Conservation (phyloP, 2,888 invertebrate genomes). For the Meliscaeva auricollis region DNA sequence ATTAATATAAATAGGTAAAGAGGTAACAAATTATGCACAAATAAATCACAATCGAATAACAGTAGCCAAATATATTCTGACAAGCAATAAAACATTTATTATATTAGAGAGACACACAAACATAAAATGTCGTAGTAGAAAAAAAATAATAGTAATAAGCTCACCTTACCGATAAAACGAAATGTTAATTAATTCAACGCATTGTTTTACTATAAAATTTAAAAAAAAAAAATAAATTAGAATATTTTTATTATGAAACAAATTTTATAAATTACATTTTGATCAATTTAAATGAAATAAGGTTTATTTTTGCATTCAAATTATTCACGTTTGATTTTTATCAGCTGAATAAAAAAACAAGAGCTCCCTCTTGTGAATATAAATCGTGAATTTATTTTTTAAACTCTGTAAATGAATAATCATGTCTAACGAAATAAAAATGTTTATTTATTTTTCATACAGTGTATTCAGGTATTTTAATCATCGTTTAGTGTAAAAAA, state of each 20-base stretch:
- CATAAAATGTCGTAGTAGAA: not conserved
- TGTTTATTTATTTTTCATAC: too few species aligned
- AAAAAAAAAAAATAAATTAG: not conserved
- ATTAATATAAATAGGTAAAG: not conserved
- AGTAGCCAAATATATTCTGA: slow-evolving; percentile 28
- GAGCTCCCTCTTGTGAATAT: not conserved
- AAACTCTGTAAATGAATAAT: too few species aligned
- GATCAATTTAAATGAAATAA: slow-evolving; percentile 1
- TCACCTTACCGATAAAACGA: not conserved
- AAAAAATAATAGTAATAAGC: not conserved
- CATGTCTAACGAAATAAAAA: too few species aligned
- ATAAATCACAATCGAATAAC: slow-evolving; percentile 31
- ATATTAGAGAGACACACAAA: slow-evolving; percentile 3
- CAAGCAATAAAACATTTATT: slow-evolving; percentile 40
- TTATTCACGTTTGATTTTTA: too few species aligned
- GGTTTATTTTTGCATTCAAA: not conserved
- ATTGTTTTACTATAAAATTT: not conserved
- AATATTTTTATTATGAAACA: not conserved
- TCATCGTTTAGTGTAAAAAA: not conserved
- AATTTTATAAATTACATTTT: not conserved
- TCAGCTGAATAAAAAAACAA: too few species aligned
- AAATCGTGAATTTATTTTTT: too few species aligned
- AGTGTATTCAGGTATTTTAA: not conserved
- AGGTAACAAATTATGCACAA: slow-evolving; percentile 24
- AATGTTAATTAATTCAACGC: not conserved